Percentiles rank a stretch among this genome's conserved stretches.
Conservation (phyloP, 2,113 vertebrate genomes). For the Silurus asotus region DNA sequence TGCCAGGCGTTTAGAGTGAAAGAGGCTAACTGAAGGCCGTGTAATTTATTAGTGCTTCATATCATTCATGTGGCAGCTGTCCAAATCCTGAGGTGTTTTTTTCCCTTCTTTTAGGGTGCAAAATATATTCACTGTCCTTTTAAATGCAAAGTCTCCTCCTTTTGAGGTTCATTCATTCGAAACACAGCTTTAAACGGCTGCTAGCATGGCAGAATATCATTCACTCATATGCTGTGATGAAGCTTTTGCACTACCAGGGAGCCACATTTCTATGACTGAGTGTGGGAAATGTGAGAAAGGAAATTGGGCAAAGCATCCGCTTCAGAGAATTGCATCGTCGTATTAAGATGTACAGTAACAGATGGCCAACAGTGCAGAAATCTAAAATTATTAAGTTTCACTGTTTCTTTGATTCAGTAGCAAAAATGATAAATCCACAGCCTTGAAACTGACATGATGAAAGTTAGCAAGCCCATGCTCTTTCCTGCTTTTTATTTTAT, state of each 20-base stretch:
- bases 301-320: constrained; percentile 60
- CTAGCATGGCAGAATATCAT: constrained; percentile 52
- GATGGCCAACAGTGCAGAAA: constrained; percentile 74
- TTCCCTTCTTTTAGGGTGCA: constrained; percentile 46
- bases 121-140: constrained; percentile 52
- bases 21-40: constrained; percentile 56
- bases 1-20: constrained; percentile 58
- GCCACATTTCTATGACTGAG: constrained; percentile 64
- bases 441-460: constrained; percentile 59
- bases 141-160: constrained; percentile 54
- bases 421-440: constrained; percentile 70
- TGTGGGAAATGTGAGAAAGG: constrained; percentile 45
- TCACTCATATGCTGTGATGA: constrained; percentile 67
- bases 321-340: constrained; percentile 58
- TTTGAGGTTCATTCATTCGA: constrained; percentile 53
- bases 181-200: constrained; percentile 51
- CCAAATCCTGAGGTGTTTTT: constrained; percentile 34
- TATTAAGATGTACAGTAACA: constrained; percentile 70
- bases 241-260: constrained; percentile 53
- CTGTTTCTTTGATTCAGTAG: constrained; percentile 71
- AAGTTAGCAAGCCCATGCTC: constrained; percentile 60
- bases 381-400: constrained; percentile 67
- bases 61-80: constrained; percentile 57
- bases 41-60: constrained; percentile 71
- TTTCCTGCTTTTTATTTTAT: constrained; percentile 44